These are phyloP conservation scores for Melanophora roralis DNA, from an alignment of 2,888 invertebrate genomes.

Conservation along the genomic window DNA sequence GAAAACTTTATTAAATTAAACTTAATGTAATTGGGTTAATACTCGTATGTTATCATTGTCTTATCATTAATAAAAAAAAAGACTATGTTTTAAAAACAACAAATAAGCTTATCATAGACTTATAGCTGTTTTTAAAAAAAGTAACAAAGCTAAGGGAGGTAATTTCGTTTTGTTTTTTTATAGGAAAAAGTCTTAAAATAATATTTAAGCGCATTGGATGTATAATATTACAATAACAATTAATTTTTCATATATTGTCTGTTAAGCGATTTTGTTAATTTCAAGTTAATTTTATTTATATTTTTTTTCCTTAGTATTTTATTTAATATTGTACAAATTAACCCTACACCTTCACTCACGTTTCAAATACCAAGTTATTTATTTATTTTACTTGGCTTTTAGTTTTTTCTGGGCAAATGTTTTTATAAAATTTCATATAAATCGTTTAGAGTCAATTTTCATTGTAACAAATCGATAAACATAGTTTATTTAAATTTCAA, in stretches of 20 bases:
- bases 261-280: neutral
- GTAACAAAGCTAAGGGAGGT: too few relatives aligned
- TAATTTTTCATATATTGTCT: too few relatives aligned
- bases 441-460: constrained; percentile 26
- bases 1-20: constrained; percentile 38
- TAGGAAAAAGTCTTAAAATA: neutral
- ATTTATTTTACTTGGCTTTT: constrained; percentile 12
- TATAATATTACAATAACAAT: too few relatives aligned
- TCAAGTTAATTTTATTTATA: neutral
- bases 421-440: constrained; percentile 37
- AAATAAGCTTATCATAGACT: constrained; percentile 31
- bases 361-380: constrained; percentile 41
- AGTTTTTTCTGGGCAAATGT: constrained; percentile 13
- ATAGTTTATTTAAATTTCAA: constrained; percentile 28
- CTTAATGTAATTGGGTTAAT: constrained; percentile 47
- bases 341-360: constrained; percentile 11
- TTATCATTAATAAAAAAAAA: constrained; percentile 10
- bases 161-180: neutral
- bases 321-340: constrained; percentile 39
- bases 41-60: neutral
- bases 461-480: constrained; percentile 36
- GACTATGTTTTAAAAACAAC: neutral
- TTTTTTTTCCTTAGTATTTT: constrained; percentile 4
- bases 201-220: too few relatives aligned
- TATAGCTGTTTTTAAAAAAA: constrained; percentile 21